Base-by-base conservation (phyloP, 35 echinoderm and acorn worm species). In the Anneissia japonica region DNA sequence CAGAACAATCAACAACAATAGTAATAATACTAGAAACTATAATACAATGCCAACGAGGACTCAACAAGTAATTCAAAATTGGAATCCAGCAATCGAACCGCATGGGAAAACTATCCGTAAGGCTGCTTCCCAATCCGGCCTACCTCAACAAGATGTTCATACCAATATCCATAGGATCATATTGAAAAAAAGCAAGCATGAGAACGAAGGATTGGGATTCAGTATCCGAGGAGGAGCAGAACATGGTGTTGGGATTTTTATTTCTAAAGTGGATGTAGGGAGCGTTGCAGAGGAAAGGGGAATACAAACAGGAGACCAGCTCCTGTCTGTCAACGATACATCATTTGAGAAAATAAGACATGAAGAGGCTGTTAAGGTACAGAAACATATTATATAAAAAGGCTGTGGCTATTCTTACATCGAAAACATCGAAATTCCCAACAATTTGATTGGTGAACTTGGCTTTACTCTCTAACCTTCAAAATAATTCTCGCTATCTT, bases 201-300 rank as follows among this genome's bases (percentile, higher is more conserved):
- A 36, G 46, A 85, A 46, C 21, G 85, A 38, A 21, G 89, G 84
- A 31, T 86, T 97, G 17, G 95, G 91, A 35, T 97, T 93, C 32
- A 97, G 95, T 75, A 93, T 97, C 21, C 72, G 95, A 32, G 95
- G 95, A 4, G 95, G 94, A 4, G 55, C 89, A 5, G 95, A 97
- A 80, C 95, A 97, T 64, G 93, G 91, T 39, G 88, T 97, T 34
- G 95, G 94, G 80, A 97, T 97, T 73, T 97, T 91, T 89, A 88
- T 97, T n/a, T 93, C 95, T 12, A 56, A 88, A 77, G 95, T 97
- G 5, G 95, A 97, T 79, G 81, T 81, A 5, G 82, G 84, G 31
- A 93, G 91, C 31, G 76, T 87, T 39, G 95, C 91, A 26, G 91
- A 97, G 73, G 78, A 85, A 43, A 80, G 87, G 73, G 91, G 94